phyloP scores from a whole-genome alignment of 37 sponge, comb jelly and placozoan species.

The Amphimedon queenslandica region DNA sequence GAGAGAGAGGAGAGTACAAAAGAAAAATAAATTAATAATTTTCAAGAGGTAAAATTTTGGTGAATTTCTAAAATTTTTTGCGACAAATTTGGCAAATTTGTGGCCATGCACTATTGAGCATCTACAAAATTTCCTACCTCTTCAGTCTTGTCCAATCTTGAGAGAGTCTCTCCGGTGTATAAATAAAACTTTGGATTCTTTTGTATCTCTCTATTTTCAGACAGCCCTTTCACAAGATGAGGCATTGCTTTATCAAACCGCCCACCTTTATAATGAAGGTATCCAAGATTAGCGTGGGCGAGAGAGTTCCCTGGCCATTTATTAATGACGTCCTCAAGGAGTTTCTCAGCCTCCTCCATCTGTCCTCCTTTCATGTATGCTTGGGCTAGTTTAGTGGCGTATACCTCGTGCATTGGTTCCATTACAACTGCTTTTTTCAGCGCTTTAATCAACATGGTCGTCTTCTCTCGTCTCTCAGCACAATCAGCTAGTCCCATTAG shows the following conservation, averaged over 20 bases:
- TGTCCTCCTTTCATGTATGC: constrained; percentile 35
- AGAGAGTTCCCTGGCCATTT: constrained; percentile 40
- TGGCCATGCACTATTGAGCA: no score
- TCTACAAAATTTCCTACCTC: no score
- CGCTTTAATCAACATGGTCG: constrained; percentile 15
- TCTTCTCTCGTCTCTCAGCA: constrained; percentile 39
- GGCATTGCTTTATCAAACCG: constrained; percentile 64
- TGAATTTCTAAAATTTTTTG: background rate
- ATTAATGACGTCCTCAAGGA: constrained; percentile 32
- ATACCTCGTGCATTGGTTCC: background rate
- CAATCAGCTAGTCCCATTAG: constrained; percentile 30
- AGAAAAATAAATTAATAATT: no score
- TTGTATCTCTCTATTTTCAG: constrained; percentile 21
- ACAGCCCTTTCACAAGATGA: constrained; percentile 53
- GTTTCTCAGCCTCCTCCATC: constrained; percentile 49
- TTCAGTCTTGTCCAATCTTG: constrained; percentile 41
- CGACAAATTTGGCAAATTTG: no score
- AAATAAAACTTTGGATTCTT: constrained; percentile 52
- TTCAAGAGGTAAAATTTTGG: background rate
- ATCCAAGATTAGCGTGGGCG: constrained; percentile 66
- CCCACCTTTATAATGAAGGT: constrained; percentile 39
- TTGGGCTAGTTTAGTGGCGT: constrained; percentile 33
- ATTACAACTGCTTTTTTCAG: constrained; percentile 38
- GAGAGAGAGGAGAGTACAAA: no score
- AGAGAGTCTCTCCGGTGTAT: constrained; percentile 67